Evolutionary conservation across 2,888 invertebrate species (phyloP), one percentile per base, ranked within the genome.

Genomic region (Diadromus collaris): DNA sequence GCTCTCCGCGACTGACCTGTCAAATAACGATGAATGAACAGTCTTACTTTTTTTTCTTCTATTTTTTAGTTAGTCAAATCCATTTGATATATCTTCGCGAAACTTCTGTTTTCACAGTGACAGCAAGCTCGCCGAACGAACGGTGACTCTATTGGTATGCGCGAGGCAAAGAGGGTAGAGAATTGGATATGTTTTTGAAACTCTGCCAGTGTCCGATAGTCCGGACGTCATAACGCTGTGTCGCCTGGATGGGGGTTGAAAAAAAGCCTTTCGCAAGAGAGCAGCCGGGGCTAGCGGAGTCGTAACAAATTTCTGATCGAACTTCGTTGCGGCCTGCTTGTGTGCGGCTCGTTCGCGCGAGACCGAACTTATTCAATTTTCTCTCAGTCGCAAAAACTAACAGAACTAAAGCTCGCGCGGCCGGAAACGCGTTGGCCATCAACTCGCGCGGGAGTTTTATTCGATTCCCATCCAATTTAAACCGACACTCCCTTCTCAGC

Each of bases 391-490:
- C 19, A 10, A 79, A 79, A 79, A 60, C 70, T 58, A 58, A 69
- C 69, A 56, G 58, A 76, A 73, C 76, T 73, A 73, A 70, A 65
- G 68, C 58, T 72, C 64, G 61, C 41, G 68, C 64, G 61, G 21
- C 27, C 27, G 34, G 34, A 48, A 64, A 67, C 61, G 64, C 41
- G 70, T 72, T 70, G 69, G 78, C 76, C 76, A 68, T 77, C 75
- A 61, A 58, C 70, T 75, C 71, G 75, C 38, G 46, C 67, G 78
- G 41, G 78, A 82, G 80, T 79, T 81, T 64, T 60, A 75, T 72
- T 79, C 76, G 68, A 81, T 82, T 77, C 70, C 78, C 61, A 79
- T 82, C 81, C 78, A 79, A 84, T 76, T 38, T 84, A 85, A 83
- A 79, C 83, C 67, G 79, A 71, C 71, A 54, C 78, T 79, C 41